Evolutionary conservation across 1,140 invertebrate genomes (phyloP), one percentile per base, ranked within the genome.

Genomic region (Atta cephalotes): DNA sequence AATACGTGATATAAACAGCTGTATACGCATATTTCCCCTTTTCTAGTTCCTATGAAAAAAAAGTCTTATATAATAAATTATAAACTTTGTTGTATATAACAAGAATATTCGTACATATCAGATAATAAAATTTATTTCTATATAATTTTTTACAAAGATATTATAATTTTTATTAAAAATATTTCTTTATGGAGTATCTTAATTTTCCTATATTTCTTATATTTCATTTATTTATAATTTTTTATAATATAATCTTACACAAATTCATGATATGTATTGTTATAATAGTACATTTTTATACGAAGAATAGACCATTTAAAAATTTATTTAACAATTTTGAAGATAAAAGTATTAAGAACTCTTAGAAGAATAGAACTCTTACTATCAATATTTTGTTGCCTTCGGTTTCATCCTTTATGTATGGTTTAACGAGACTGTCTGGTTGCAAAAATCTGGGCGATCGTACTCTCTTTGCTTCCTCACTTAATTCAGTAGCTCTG

Each of bases 11-110:
- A 97, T 99, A 99, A 49, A 97, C 95, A 93, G 99, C 99, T 0
- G 98, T 99, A 70, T 95, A 96, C 2, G 97, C 96, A 95, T 97
- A 99, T 95, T 98, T 98, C 85, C 98, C 98, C 96, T 99, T 98
- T 88, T 98, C 97, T 49, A 98, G 95, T 91, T 98, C 97, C 96
- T 98, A 93, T 65, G 92, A 86, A 88, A 66, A 60, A 88, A 84
- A 80, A 65, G 72, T 72, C 45, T 87, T 56, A 35, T 88, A 56
- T 18, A 14, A 39, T 81, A 66, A 25, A 28, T 65, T 82, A 21
- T 66, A 62, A 62, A 62, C 12, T 68, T 66, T 39, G 4, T 68
- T 45, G 9, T 65, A 7, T 65, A 18, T 65, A n/a, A 21, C n/a
- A 62, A 62, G 25, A 62, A 28, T 25, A 62, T 62, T 28, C 10